Conservation (phyloP, 1,140 invertebrate species). For the Cylas formicarius region DNA sequence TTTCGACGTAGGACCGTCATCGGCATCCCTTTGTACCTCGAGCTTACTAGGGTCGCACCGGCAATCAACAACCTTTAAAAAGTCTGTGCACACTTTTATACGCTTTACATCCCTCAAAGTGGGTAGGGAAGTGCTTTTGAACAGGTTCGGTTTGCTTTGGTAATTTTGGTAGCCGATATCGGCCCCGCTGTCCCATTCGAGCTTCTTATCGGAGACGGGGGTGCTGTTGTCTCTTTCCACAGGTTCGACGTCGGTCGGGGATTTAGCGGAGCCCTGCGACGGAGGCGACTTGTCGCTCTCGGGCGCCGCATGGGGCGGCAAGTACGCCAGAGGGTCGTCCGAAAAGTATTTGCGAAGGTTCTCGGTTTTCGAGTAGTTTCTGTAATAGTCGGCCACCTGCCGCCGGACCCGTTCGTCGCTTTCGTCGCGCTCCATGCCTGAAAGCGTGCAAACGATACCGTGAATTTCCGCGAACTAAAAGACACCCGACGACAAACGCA, state of each 20-base stretch:
- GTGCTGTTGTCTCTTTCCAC: constrained; percentile 10
- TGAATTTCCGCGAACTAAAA: too few relatives aligned
- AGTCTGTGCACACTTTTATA: not conserved
- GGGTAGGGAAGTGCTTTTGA: constrained; percentile 35
- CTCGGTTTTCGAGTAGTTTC: constrained; percentile 33
- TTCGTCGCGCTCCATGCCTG: not conserved
- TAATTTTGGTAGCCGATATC: constrained; percentile 64
- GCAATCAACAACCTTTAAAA: too few relatives aligned
- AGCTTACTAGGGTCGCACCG: too few relatives aligned
- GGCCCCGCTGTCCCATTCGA: constrained; percentile 71
- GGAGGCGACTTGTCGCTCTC: not conserved
- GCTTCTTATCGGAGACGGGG: constrained; percentile 52
- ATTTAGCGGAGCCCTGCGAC: not conserved
- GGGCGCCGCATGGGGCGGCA: constrained; percentile 11
- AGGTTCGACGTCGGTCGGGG: constrained; percentile 2
- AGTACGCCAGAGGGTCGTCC: constrained; percentile 26
- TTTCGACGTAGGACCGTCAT: not conserved
- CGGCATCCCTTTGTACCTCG: not conserved
- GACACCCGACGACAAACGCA: too few relatives aligned
- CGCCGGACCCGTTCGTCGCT: too few relatives aligned
- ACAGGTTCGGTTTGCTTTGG: constrained; percentile 13
- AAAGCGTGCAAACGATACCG: too few relatives aligned
- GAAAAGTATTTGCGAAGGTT: constrained; percentile 37
- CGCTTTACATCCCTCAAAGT: constrained; percentile 16
- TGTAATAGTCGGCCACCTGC: constrained; percentile 36